Base-by-base conservation (phyloP, 1,140 invertebrate species). In the Diorhabda elongata region DNA sequence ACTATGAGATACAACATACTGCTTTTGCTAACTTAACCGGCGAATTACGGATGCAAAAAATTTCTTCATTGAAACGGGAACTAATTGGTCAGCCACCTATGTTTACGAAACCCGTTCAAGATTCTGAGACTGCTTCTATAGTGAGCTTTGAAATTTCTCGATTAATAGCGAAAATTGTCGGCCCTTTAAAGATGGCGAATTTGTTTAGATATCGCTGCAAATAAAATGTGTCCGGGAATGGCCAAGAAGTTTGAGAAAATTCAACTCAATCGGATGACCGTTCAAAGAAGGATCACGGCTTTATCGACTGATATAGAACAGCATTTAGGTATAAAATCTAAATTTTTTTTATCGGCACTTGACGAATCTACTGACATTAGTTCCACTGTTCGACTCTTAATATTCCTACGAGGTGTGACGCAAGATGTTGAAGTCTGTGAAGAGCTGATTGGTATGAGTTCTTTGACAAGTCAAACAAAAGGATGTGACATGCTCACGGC, bases 121-220 rank as follows among this genome's bases (percentile, higher is more conserved):
- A 71, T 52, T 42, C 65, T 41, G 66, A 71, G 68, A 64, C 47
- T 42, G 69, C 66, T 45, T 69, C 71, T 60, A 61, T 73, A 74
- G 69, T 65, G 64, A 75, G 72, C 67, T 74, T 42, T 74, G 73
- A 69, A 71, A 71, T 78, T 58, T 69, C 69, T 68, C 66, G 70
- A 61, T 67, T 75, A 69, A 74, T 77, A 67, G 72, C 74, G 65
- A 75, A 75, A 72, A 68, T 56, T 64, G 69, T 69, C 77, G 73
- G 59, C 69, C 73, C 58, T 77, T 77, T 68, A 68, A 71, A 64
- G 75, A 79, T 71, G 74, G 72, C 52, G 76, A 80, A 67, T 74
- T 77, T 79, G 77, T 67, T 60, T 26, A 26, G 26, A 26, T 26
- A 26, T 26, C 26, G 26, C 26, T 26, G 26, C 26, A 26, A 1